These are phyloP conservation scores for Romanomermis culicivorax DNA, from an alignment of 2,888 invertebrate species.

Conservation along the genomic window DNA sequence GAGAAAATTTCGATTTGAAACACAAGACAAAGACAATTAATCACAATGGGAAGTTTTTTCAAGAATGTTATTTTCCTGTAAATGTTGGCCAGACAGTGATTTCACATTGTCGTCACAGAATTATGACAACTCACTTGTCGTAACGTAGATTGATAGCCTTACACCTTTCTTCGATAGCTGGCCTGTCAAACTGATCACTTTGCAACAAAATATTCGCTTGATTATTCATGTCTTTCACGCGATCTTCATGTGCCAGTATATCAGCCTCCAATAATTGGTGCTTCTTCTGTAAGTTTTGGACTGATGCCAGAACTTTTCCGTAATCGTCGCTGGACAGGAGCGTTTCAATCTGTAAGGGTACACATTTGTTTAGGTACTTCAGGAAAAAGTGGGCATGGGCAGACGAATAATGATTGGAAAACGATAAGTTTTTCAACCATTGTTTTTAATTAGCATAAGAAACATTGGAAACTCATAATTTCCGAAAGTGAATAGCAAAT, in stretches of 20 bases:
- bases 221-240: conserved; percentile 56
- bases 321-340: conserved; percentile 83
- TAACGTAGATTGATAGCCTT: conserved; percentile 89
- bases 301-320: conserved; percentile 89
- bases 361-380: too few species aligned
- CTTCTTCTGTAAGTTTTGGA: conserved; percentile 94
- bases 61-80: too few species aligned
- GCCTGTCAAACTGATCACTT: conserved; percentile 88
- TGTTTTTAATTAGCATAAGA: too few species aligned
- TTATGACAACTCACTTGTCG: too few species aligned
- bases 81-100: too few species aligned
- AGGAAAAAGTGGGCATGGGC: too few species aligned
- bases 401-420: too few species aligned
- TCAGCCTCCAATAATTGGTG: conserved; percentile 96
- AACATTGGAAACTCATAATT: too few species aligned
- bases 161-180: conserved; percentile 71
- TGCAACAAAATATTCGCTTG: conserved; percentile 88
- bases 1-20: conserved; percentile 18
- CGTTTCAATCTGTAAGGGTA: conserved; percentile 43
- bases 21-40: not conserved
- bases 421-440: too few species aligned
- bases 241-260: conserved; percentile 69
- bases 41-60: too few species aligned
- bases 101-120: too few species aligned
- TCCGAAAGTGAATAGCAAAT: too few species aligned